Base-by-base conservation (phyloP, 1,140 invertebrate species). In the Cephus cinctus region DNA sequence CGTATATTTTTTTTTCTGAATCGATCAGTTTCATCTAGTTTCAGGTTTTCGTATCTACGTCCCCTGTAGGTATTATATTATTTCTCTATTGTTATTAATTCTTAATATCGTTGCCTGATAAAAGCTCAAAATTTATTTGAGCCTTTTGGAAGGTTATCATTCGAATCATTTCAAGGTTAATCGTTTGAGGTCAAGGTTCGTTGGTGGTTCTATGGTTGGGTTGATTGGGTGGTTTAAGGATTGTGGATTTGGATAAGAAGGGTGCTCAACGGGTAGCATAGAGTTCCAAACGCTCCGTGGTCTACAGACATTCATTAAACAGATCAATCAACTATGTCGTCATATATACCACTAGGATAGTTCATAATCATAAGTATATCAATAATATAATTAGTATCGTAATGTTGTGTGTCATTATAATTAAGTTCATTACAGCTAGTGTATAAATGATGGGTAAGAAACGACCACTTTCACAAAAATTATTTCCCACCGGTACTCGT, bases 251-350 rank as follows among this genome's bases (percentile, higher is more conserved):
- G 25, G n/a, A 8, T n/a, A 27, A 6, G n/a, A 27, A 45, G 52
- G 25, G 55, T 54, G 61, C 58, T 74, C 59, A 63, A 69, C 65
- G 61, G 67, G 56, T 72, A 73, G 72, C 69, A 76, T 73, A 74
- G 73, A 76, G 73, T 76, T 76, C 73, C 71, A 76, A 76, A 76
- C 72, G 73, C 73, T 76, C 71, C 68, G 67, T 75, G 67, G 70
- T 74, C 71, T 75, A 76, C 73, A 76, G 69, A 76, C 73, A 76
- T 76, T 73, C 71, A 75, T 74, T 75, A 73, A 76, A 76, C 73
- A 76, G 72, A 74, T 76, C 69, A 75, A 72, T 75, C 67, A 76
- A 76, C 72, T 76, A 76, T 76, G 67, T 73, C 69, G 56, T 72
- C 71, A 65, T 74, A 69, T n/a, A 72, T 76, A 76, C 64, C 69